Evolutionary conservation across 2,888 invertebrate genomes (phyloP), one percentile per base, ranked within the genome.

Genomic region (Nebria salina): DNA sequence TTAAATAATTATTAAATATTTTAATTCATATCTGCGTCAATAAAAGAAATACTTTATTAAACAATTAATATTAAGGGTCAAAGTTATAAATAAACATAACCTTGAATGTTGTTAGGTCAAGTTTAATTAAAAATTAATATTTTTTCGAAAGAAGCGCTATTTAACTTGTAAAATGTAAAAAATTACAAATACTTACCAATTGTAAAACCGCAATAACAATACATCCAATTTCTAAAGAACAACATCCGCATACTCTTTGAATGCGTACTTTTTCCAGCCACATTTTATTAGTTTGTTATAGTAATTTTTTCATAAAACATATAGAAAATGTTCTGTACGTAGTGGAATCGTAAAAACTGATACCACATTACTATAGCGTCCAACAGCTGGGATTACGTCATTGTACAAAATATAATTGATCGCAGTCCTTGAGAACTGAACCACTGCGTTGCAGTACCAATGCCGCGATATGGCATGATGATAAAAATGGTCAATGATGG

Each of bases 241-340:
- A 25, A 70, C 70, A 70, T 5, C 70, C 25, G 20, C 70, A 70
- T 2, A 25, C 25, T 26, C 34, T 70, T 70, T 70, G 4, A 70
- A 70, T 25, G 8, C 70, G 70, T 25, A 70, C 20, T 26, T 34
- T 70, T 70, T 70, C 70, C 70, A 70, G 9, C 70, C 70, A 25
- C 70, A 70, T 70, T 70, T 70, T 70, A 5, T 13, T 25, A 25
- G 15, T 34, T 70, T 26, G 5, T 70, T 15, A 70, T 20, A 26
- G 13, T 70, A 7, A 68, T 25, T 68, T 15, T 70, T 8, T 70
- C 1, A 20, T 15, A 54, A 54, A 11, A 54, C 54, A 13, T 54
- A 54, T 2, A 54, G 13, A 54, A 11, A 54, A 8, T 8, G 2
- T 43, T 54, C 13, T 54, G 8, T 54, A 54, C 54, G 54, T 13